Evolutionary conservation across 2,888 invertebrate species (phyloP).

Genomic region (Biston betularia): DNA sequence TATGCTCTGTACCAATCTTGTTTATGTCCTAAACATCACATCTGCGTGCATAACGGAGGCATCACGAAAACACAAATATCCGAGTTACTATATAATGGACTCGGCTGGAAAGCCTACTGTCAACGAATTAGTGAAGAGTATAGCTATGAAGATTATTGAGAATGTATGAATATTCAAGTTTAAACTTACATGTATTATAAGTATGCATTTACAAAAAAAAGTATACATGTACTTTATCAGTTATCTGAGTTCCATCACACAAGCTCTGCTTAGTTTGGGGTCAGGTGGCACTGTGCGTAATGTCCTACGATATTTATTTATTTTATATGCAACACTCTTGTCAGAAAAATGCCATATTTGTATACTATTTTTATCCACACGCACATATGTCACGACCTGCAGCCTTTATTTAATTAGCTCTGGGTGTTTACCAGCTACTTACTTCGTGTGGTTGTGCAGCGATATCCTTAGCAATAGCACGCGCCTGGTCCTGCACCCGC

Average conservation of each 20-base stretch:
- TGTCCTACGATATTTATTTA: no score
- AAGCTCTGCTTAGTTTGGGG: no score
- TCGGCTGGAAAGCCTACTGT: constrained; percentile 86
- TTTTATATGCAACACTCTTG: no score
- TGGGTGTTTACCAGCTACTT: background rate
- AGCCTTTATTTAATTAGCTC: no score
- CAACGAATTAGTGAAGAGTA: constrained; percentile 64
- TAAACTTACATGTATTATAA: no score
- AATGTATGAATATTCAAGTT: no score
- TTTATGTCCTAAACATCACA: constrained; percentile 86
- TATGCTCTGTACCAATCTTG: constrained; percentile 88
- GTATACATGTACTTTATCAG: no score
- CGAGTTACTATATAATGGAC: constrained; percentile 86
- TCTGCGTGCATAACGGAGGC: constrained; percentile 85
- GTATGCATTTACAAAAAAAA: no score
- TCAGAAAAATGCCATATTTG: background rate
- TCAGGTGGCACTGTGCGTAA: no score
- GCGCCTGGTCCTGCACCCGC: constrained; percentile 91
- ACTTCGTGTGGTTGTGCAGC: constrained; percentile 87
- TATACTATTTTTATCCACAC: no score
- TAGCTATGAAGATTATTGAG: constrained; percentile 67
- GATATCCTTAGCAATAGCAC: constrained; percentile 89
- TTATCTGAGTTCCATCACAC: no score
- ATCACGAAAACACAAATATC: constrained; percentile 73
- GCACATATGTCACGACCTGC: no score